Evolutionary conservation across 1,140 invertebrate genomes (phyloP), one percentile per base, ranked within the genome.

Genomic region (Subanguina moxae): DNA sequence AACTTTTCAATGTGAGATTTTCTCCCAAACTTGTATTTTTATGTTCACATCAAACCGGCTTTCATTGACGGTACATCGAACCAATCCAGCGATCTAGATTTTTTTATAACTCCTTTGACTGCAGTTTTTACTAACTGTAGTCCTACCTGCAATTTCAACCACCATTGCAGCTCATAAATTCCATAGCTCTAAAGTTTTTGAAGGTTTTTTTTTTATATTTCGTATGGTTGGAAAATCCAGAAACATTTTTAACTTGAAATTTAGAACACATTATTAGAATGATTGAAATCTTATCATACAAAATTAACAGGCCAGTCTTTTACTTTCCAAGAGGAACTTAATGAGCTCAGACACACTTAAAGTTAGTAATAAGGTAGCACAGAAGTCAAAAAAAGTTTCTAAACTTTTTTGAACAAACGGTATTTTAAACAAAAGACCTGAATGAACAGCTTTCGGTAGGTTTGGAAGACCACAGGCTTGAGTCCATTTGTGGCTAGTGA

Each of bases 101-200:
- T 38, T 38, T 38, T 38, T 11, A 38, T 38, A n/a, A n/a, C n/a
- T 38, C 3, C 11, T 38, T 38, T 38, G 32, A 5, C 32, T 38
- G 32, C 11, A 3, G 32, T 3, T 38, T 3, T 38, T 38, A 5
- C 11, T 38, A 3, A 38, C 11, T 38, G 3, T 38, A 38, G 11
- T 38, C 3, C 3, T 38, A 38, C 32, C 56, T 76, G 75, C 63
- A 76, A 65, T 57, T 76, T 76, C 45, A 78, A 32, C 13, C 69
- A 42, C 58, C 58, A 72, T 38, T 78, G 71, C 15, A 76, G 43
- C 8, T 62, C 68, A 15, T 58, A 52, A 19, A 80, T 48, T 32
- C 75, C 75, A 64, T 78, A 76, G n/a, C 59, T 62, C 73, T 76
- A 45, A 71, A 78, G n/a, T n/a, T n/a, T 68, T 46, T 46, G 15